phyloP scores from a whole-genome alignment of 2,113 vertebrate genomes.

The Coryphaenoides rupestris region DNA sequence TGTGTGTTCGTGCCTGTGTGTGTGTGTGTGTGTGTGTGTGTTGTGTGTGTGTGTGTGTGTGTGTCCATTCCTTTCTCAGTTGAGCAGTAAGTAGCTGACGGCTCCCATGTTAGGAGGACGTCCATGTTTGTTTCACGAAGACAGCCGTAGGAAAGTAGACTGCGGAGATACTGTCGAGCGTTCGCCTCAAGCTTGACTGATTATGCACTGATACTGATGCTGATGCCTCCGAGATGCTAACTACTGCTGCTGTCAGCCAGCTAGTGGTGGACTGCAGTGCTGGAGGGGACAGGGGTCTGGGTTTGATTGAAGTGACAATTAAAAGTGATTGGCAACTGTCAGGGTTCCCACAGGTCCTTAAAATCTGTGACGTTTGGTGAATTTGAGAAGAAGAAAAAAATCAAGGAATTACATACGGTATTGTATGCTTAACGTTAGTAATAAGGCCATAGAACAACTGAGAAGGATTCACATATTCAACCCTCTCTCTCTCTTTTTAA shows the following conservation, averaged over 20 bases:
- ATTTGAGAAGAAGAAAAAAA: too few relatives aligned
- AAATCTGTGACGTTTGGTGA: too few relatives aligned
- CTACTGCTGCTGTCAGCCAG: slow-evolving; percentile 17
- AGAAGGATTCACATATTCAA: too few relatives aligned
- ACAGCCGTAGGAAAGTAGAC: slow-evolving; percentile 57
- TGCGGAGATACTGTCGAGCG: slow-evolving; percentile 31
- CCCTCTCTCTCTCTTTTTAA: too few relatives aligned
- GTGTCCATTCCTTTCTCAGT: slow-evolving; percentile 63
- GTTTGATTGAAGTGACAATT: not conserved
- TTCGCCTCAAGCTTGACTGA: slow-evolving; percentile 12
- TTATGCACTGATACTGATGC: slow-evolving; percentile 41
- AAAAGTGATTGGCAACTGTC: too few relatives aligned
- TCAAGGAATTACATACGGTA: too few relatives aligned
- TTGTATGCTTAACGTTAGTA: too few relatives aligned
- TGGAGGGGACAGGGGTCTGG: slow-evolving; percentile 8
- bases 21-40: slow-evolving; percentile 13
- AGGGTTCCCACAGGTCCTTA: too few relatives aligned
- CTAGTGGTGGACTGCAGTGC: slow-evolving; percentile 21
- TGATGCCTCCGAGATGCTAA: slow-evolving; percentile 15
- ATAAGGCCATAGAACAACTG: too few relatives aligned
- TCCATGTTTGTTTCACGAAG: slow-evolving; percentile 58
- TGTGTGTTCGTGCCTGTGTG: not conserved
- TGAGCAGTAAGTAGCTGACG: slow-evolving; percentile 57
- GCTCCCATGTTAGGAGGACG: slow-evolving; percentile 57
- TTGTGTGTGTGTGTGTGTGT: slow-evolving; percentile 37